Conservation (phyloP, 2,113 vertebrate genomes). For the Pseudorectes ferrugineus region DNA sequence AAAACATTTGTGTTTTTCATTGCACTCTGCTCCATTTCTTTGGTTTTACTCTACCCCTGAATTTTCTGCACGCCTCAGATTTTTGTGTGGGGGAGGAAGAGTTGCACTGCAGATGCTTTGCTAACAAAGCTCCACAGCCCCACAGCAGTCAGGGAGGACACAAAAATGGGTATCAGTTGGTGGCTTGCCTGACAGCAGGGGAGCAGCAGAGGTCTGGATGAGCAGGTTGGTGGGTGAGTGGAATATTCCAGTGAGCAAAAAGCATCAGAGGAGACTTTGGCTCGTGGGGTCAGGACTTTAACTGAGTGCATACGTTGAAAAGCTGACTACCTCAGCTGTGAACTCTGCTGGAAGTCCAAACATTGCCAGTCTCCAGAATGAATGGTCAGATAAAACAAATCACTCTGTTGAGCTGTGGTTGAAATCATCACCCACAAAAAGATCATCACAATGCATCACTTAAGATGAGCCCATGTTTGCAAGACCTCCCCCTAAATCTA, state of each 20-base stretch:
- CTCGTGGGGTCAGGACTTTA: not conserved
- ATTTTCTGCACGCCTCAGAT: not conserved
- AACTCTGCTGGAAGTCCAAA: not conserved
- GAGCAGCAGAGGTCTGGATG: not conserved
- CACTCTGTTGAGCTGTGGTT: not conserved
- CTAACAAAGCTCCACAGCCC: not conserved
- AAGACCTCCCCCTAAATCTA: not conserved
- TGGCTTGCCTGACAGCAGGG: not conserved
- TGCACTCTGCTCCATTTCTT: not conserved
- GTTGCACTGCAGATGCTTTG: not conserved
- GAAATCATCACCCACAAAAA: not conserved
- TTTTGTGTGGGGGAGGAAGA: not conserved
- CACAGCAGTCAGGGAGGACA: not conserved
- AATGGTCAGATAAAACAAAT: not conserved
- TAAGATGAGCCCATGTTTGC: not conserved
- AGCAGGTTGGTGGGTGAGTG: not conserved
- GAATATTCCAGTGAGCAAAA: not conserved
- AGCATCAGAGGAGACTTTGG: not conserved
- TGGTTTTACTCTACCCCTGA: not conserved
- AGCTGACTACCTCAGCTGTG: not conserved
- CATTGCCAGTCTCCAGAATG: not conserved
- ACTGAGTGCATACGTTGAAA: fast-evolving
- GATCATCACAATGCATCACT: not conserved
- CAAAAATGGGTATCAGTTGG: not conserved
- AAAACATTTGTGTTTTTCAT: not conserved